Percentiles rank a stretch among this genome's conserved stretches.
These are phyloP conservation scores for Muscina levida DNA, from an alignment of 2,888 invertebrate species.

Conservation along the genomic window DNA sequence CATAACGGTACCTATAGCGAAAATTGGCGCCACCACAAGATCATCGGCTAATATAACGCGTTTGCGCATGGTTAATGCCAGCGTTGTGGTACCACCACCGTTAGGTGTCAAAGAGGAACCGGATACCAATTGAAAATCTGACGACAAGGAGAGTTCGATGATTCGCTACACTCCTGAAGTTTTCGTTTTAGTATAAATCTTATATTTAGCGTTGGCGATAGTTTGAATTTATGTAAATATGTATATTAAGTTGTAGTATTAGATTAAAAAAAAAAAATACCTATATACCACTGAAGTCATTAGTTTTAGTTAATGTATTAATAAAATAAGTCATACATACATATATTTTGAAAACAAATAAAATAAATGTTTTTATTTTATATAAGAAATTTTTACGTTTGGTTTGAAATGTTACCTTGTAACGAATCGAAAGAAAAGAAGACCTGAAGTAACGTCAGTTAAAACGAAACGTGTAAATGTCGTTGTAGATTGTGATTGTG, in stretches of 20 bases:
- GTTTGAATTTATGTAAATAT: constrained; percentile 61
- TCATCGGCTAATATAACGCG: constrained; percentile 64
- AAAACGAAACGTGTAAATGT: no score
- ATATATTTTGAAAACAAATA: no score
- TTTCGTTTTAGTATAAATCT: neutral
- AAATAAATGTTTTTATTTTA: no score
- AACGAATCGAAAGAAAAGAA: no score
- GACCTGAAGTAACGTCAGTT: no score
- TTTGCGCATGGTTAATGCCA: constrained; percentile 57
- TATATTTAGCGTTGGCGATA: constrained; percentile 23
- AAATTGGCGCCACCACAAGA: constrained; percentile 68
- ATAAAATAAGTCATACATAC: constrained; percentile 14
- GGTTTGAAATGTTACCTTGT: no score
- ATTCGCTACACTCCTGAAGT: neutral
- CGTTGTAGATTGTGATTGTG: no score
- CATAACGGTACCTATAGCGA: constrained; percentile 54
- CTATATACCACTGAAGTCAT: constrained; percentile 54
- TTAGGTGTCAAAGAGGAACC: constrained; percentile 67
- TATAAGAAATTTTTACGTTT: no score
- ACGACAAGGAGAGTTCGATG: neutral
- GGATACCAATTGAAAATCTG: constrained; percentile 54
- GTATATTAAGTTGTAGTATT: constrained; percentile 20
- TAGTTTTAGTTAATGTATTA: constrained; percentile 51
- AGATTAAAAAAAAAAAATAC: constrained; percentile 11
- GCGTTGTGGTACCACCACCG: constrained; percentile 43